phyloP scores from a whole-genome alignment of 2,888 invertebrate species.

The Agrilus mali region DNA sequence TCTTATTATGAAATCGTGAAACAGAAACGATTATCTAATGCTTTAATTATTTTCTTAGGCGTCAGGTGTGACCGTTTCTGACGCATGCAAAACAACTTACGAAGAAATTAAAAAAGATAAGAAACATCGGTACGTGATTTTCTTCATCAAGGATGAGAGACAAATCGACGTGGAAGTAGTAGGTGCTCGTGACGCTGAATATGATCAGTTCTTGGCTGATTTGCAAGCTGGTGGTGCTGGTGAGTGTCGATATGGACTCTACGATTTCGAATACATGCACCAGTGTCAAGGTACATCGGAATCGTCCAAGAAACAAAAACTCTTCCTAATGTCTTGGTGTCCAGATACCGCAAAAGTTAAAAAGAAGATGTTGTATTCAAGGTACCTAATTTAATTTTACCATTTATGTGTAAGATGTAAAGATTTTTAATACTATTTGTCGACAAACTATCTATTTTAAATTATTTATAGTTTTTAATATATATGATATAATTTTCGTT shows the following conservation, averaged over 20 bases:
- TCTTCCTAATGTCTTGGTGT: constrained; percentile 98
- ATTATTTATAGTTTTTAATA: no score
- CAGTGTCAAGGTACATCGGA: constrained; percentile 95
- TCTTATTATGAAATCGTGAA: neutral
- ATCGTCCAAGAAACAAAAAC: constrained; percentile 93
- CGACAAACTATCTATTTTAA: no score
- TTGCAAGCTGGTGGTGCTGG: constrained; percentile 82
- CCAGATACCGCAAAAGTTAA: constrained; percentile 92
- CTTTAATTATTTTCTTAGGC: constrained; percentile 44
- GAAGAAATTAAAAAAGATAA: constrained; percentile 97
- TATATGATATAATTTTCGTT: no score
- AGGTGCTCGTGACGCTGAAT: constrained; percentile 80
- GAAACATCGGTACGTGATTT: constrained; percentile 93
- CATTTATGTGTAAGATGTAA: no score
- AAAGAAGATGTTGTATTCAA: constrained; percentile 77
- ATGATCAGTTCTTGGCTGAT: constrained; percentile 88
- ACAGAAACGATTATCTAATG: neutral
- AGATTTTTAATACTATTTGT: no score
- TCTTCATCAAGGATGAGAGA: constrained; percentile 90
- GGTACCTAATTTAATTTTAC: constrained; percentile 30
- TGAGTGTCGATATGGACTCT: constrained; percentile 96
- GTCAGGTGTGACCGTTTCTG: constrained; percentile 93
- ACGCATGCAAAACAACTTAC: constrained; percentile 88
- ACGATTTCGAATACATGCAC: constrained; percentile 97
- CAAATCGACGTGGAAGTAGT: constrained; percentile 92